phyloP scores from a whole-genome alignment of 2,113 vertebrate genomes.

The Heloderma charlesbogerti region DNA sequence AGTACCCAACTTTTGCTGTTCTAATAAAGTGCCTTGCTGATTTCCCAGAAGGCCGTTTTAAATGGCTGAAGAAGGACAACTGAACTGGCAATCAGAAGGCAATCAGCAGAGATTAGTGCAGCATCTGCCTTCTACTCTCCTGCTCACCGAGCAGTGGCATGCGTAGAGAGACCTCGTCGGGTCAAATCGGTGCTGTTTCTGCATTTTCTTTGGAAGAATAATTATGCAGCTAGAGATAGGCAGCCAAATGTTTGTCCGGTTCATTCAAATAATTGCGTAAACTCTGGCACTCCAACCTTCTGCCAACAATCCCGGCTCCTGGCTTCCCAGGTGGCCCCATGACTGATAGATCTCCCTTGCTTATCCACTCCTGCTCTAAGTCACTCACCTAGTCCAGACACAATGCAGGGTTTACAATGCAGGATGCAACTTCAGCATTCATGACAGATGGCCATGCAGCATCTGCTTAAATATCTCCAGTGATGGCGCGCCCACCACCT shows the following conservation, averaged over 20 bases:
- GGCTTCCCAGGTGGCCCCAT: not conserved
- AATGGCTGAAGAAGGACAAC: constrained; percentile 48
- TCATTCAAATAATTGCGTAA: not conserved
- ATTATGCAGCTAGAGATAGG: not conserved
- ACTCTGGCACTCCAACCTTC: not conserved
- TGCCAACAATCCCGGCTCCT: no score
- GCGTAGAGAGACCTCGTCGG: constrained; percentile 24
- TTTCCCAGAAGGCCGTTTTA: constrained; percentile 57
- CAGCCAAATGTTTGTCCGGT: not conserved
- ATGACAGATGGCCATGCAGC: no score
- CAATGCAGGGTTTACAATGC: no score
- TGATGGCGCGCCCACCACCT: no score
- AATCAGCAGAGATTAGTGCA: constrained; percentile 61
- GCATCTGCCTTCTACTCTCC: constrained; percentile 59
- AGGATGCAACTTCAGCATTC: no score
- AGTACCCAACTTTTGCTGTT: constrained; percentile 34
- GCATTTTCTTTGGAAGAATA: not conserved
- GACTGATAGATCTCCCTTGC: not conserved
- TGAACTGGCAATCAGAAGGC: constrained; percentile 54
- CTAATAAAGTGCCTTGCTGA: constrained; percentile 56
- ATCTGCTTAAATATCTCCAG: no score
- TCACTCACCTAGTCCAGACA: not conserved
- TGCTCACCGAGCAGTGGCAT: not conserved
- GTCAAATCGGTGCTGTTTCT: constrained; percentile 13
- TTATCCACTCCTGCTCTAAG: not conserved